A percentile compares a stretch with the other conserved stretches of the same genome.
These are phyloP conservation scores for Mamestra configurata DNA, from an alignment of 1,140 invertebrate species.

Conservation along the genomic window DNA sequence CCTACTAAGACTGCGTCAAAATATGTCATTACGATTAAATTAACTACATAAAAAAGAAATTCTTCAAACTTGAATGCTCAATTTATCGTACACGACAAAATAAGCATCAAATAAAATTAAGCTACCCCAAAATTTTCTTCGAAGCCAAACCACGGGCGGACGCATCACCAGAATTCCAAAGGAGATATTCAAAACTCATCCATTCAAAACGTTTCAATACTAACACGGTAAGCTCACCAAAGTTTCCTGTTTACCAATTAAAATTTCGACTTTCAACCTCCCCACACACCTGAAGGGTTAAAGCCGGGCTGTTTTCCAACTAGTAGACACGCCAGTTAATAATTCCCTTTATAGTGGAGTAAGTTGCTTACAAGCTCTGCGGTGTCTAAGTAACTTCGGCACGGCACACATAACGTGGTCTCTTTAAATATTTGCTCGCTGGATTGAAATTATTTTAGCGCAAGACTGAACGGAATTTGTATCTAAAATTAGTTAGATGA, in stretches of 20 bases:
- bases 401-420: conserved; percentile 47
- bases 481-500: conserved; percentile 14
- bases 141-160: background rate
- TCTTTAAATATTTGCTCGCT: conserved; percentile 52
- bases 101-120: background rate
- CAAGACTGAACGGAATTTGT: conserved; percentile 17
- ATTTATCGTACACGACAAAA: no score
- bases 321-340: conserved; percentile 49
- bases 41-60: no score
- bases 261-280: conserved; percentile 52
- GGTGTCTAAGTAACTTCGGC: conserved; percentile 50
- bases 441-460: conserved; percentile 49
- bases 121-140: background rate
- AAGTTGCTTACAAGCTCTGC: conserved; percentile 47
- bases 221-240: conserved; percentile 20
- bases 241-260: conserved; percentile 50
- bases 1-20: no score
- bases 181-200: conserved; percentile 42
- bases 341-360: conserved; percentile 51
- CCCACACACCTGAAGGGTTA: conserved; percentile 49
- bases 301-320: conserved; percentile 45
- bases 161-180: background rate
- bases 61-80: no score
- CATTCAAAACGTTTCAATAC: conserved; percentile 42
- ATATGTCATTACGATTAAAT: no score